Evolutionary conservation across 2,797 vertebrate species (phyloP).

Genomic region (Galagoides demidoff): DNA sequence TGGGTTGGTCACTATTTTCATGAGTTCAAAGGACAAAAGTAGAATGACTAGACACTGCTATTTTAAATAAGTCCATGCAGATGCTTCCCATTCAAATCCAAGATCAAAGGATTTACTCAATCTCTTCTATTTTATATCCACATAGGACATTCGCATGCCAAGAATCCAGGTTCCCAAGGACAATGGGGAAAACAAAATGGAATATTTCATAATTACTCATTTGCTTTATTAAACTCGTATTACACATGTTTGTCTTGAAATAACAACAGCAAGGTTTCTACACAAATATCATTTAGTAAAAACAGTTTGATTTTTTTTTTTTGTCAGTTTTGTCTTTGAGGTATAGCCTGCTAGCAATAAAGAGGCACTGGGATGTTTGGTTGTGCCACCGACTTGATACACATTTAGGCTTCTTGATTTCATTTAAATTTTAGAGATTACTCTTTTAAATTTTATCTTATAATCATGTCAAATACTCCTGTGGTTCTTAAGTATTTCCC

Average conservation of each 20-base stretch:
- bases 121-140: constrained; percentile 47
- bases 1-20: constrained; percentile 48
- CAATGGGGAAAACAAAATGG: constrained; percentile 25
- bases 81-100: constrained; percentile 54
- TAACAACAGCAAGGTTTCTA: constrained; percentile 1
- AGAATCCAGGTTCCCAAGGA: constrained; percentile 45
- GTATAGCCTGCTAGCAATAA: not conserved
- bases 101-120: constrained; percentile 54
- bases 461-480: not conserved
- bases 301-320: not conserved
- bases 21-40: constrained; percentile 62
- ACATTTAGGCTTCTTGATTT: not conserved
- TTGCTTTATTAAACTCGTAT: constrained; percentile 30
- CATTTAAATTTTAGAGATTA: not conserved
- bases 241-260: not conserved
- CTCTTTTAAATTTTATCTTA: constrained; percentile 4
- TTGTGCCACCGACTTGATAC: not conserved
- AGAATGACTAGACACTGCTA: constrained; percentile 43
- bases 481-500: not conserved
- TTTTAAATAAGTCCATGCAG: not conserved
- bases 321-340: not conserved
- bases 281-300: not conserved
- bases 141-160: not conserved
- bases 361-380: not conserved
- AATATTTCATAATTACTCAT: not conserved